phyloP scores from a whole-genome alignment of 2,888 invertebrate genomes.

The Acrocyrtus sp. region DNA sequence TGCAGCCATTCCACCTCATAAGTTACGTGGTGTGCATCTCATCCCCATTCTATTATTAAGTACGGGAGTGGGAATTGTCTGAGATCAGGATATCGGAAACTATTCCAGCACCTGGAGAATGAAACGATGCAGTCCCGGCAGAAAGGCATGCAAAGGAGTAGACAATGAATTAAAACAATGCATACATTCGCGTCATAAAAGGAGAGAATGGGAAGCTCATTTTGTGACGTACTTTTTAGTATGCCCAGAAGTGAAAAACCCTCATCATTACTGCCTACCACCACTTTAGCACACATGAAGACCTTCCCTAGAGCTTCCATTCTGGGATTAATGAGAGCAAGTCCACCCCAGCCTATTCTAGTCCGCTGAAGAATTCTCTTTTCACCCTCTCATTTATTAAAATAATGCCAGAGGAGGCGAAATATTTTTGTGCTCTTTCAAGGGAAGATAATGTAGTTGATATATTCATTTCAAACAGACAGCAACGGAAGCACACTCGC shows the following conservation, averaged over 20 bases:
- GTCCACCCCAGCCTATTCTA: neutral
- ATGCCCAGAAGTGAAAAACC: constrained; percentile 28
- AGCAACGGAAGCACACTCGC: neutral
- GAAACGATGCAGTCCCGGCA: constrained; percentile 1
- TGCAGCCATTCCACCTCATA: neutral
- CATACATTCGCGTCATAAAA: constrained; percentile 21
- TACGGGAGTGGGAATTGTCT: neutral
- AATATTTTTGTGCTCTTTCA: too few relatives aligned
- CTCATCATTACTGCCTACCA: constrained; percentile 22
- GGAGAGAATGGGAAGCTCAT: neutral
- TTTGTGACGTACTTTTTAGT: neutral
- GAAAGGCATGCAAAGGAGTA: constrained; percentile 1
- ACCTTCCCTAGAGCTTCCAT: constrained; percentile 31
- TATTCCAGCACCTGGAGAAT: too few relatives aligned
- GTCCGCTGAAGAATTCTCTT: neutral
- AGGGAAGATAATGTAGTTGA: neutral
- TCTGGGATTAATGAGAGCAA: constrained; percentile 33
- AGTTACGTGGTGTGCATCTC: neutral
- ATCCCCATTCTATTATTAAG: neutral
- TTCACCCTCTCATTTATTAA: neutral
- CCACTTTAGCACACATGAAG: constrained; percentile 12
- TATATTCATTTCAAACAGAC: too few relatives aligned
- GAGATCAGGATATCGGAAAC: neutral
- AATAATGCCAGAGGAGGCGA: neutral
- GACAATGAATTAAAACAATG: constrained; percentile 45